phyloP scores from a whole-genome alignment of 2,888 invertebrate genomes.

The Meganola albula region DNA sequence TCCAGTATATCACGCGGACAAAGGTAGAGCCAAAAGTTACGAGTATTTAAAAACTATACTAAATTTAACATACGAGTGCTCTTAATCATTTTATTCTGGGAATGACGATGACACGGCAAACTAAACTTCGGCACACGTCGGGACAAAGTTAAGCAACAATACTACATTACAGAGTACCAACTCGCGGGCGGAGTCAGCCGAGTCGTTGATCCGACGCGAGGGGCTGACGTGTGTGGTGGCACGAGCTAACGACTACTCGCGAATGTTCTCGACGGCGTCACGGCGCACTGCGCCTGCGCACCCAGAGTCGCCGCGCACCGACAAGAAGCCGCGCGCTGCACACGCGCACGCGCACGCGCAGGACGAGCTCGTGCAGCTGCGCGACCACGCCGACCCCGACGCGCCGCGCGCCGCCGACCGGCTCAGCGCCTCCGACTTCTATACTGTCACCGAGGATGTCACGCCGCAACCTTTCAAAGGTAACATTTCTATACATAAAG shows the following conservation, averaged over 20 bases:
- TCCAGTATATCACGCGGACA: no score
- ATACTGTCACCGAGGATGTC: slow-evolving; percentile 64
- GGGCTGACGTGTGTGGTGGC: slow-evolving; percentile 80
- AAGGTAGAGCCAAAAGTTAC: no score
- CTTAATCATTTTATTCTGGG: no score
- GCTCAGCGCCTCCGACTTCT: slow-evolving; percentile 71
- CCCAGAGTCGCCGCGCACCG: slow-evolving; percentile 62
- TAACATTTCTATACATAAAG: no score
- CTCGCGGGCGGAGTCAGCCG: slow-evolving; percentile 60
- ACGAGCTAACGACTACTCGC: slow-evolving; percentile 72
- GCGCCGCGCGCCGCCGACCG: slow-evolving; percentile 35
- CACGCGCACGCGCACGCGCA: slow-evolving; percentile 32
- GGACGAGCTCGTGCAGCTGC: slow-evolving; percentile 37
- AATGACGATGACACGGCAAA: no score
- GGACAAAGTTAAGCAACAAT: slow-evolving; percentile 1
- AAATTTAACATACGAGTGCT: no score
- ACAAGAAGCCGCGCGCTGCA: slow-evolving; percentile 64
- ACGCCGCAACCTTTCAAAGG: slow-evolving; percentile 75
- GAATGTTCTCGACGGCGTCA: slow-evolving; percentile 70
- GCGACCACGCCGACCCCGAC: slow-evolving; percentile 40
- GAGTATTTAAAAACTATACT: no score
- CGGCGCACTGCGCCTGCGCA: slow-evolving; percentile 62
- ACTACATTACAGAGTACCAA: slow-evolving; percentile 23
- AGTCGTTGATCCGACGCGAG: slow-evolving; percentile 55
- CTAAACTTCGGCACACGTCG: no score